Base-by-base conservation (phyloP, 1,140 invertebrate genomes). In the Globodera rostochiensis region DNA sequence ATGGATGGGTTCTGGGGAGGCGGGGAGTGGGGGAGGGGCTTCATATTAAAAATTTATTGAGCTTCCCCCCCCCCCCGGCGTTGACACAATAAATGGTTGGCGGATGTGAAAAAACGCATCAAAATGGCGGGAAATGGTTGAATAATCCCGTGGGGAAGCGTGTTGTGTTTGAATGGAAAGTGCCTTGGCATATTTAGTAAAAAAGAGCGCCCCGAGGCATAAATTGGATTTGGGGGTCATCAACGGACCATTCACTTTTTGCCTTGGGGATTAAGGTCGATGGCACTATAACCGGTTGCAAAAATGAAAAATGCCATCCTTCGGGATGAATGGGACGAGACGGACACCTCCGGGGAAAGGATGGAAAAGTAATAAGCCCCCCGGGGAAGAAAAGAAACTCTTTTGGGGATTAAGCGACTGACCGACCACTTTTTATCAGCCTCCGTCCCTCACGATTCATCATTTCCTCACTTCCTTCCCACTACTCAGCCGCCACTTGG, bases 151-250 rank as follows among this genome's bases (percentile, higher is more conserved):
- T 47, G 46, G 25, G 15, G 7, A 19, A 19, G 15, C 11, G 5
- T 36, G 25, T 5, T 15, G 57, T 19, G 15, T 60, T 60, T 60
- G 57, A 60, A 19, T 53, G 57, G 57, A 13, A 60, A 7, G 19
- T 13, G 57, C 57, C 11, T 1, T 60, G 11, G 57, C 57, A 60
- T 60, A 60, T 60, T 60, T 60, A 15, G 9, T 60, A 60, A 60
- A 60, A 60, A 60, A 60, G 13, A 19, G 57, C 57, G 57, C 46
- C 21, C 7, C 7, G n/a, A 9, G 69, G 25, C 69, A 71, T 9
- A 71, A 71, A 71, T 71, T 71, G 69, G 25, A 71, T 71, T 71
- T 36, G 11, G 69, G 69, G 69, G n/a, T 71, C 69, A 71, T 71
- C 69, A 71, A 47, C 57, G 69, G 25, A 36, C 69, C 69, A 71